These are phyloP conservation scores for Cartodere bifasciata DNA, from an alignment of 2,888 invertebrate species.

Conservation along the genomic window DNA sequence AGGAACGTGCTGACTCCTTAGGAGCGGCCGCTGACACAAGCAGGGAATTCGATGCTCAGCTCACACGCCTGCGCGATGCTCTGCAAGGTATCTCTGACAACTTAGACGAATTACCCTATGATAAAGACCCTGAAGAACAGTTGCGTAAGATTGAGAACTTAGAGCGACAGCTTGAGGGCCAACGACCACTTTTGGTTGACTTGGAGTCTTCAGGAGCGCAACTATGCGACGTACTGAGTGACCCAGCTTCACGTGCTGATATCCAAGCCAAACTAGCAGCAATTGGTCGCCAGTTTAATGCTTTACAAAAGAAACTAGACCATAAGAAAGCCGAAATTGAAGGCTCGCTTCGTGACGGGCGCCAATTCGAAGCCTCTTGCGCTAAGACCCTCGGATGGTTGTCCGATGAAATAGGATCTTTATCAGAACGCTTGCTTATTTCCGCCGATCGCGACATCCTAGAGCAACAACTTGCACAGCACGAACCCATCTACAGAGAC, in stretches of 20 bases:
- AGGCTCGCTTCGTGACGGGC: conserved; percentile 59
- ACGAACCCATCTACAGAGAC: conserved; percentile 81
- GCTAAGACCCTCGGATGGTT: conserved; percentile 85
- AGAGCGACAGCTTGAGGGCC: conserved; percentile 79
- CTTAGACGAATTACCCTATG: conserved; percentile 66
- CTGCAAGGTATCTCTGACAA: conserved; percentile 77
- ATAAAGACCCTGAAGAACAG: conserved; percentile 78
- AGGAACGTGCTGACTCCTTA: conserved; percentile 76
- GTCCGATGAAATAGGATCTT: conserved; percentile 59
- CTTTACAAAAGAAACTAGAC: conserved; percentile 80
- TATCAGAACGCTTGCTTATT: conserved; percentile 66
- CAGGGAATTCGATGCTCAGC: conserved; percentile 81
- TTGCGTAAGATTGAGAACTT: conserved; percentile 76
- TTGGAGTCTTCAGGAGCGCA: conserved; percentile 83
- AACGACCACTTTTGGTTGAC: conserved; percentile 76
- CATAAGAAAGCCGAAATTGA: conserved; percentile 85
- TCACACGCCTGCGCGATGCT: conserved; percentile 74
- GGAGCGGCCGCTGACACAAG: conserved; percentile 89
- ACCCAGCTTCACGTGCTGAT: conserved; percentile 81
- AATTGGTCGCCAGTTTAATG: conserved; percentile 77
- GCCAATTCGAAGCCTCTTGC: conserved; percentile 81
- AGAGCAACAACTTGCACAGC: conserved; percentile 75
- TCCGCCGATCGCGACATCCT: conserved; percentile 77
- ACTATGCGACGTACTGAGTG: conserved; percentile 74
- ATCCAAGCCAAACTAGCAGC: conserved; percentile 78